Evolutionary conservation across 2,888 invertebrate genomes (phyloP), one percentile per base, ranked within the genome.

Genomic region (Punctoribates punctum): DNA sequence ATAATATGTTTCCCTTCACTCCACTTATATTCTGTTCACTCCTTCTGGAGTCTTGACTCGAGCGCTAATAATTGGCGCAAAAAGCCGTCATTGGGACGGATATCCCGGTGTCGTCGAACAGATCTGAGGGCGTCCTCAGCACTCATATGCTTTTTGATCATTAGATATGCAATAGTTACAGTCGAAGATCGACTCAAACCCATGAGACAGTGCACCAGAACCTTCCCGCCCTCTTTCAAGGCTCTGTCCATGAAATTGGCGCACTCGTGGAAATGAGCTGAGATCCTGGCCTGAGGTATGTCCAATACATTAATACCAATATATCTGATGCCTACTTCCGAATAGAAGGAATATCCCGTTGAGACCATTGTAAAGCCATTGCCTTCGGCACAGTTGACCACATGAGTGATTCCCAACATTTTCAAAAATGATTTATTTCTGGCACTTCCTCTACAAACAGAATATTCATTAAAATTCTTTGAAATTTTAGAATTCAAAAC

Each of bases 351-450:
- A 82, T 88, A 88, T 81, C 88, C 89, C 0, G 93, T 93, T 82
- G 92, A 90, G 70, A 93, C 92, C 84, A 91, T 91, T 1, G 90
- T 91, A 83, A 89, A 90, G n/a, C 90, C 88, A 13, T 23, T 60
- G n/a, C 90, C 88, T 83, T 92, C 90, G 0, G 94, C 93, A 27
- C 92, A 89, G 84, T 94, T 94, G 73, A 94, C 85, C n/a, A 94
- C 89, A 83, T 94, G 93, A 79, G 92, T 93, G 77, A 94, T 89
- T 74, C 92, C 90, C 86, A 92, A 88, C 78, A 88, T 86, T 80
- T 88, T 85, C 79, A 94, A 85, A 82, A 89, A 91, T 17, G 87
- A 85, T 83, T 91, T 90, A 83, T 90, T 90, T 83, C 89, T 90
- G 25, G 93, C 94, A 65, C 92, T 88, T 79, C 88, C 88, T 78